A percentile compares a stretch with the other conserved stretches of the same genome.
Evolutionary conservation across 2,797 vertebrate genomes (phyloP).

Genomic region (Leptodactylus fallax): DNA sequence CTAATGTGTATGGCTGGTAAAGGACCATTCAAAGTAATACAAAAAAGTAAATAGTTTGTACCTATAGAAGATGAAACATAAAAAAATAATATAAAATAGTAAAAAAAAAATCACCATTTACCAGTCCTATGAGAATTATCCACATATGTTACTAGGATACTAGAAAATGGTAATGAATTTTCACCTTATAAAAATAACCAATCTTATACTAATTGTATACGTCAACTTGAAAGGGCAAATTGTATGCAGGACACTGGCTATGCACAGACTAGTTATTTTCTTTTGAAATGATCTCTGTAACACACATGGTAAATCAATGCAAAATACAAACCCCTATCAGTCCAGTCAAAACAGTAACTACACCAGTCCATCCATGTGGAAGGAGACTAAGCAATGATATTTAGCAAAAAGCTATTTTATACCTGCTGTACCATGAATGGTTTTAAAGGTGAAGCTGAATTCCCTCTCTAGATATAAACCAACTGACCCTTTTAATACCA

Average conservation of each 20-base stretch:
- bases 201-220: too few relatives aligned
- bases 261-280: background rate
- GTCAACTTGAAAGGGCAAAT: too few relatives aligned
- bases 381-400: background rate
- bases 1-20: too few relatives aligned
- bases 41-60: background rate
- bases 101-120: too few relatives aligned
- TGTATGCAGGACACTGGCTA: background rate
- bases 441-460: background rate
- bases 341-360: background rate
- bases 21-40: background rate
- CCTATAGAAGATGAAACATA: too few relatives aligned
- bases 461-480: background rate
- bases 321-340: background rate
- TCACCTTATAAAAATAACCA: too few relatives aligned
- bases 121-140: too few relatives aligned
- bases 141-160: too few relatives aligned
- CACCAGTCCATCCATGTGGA: background rate
- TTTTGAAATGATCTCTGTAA: background rate
- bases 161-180: too few relatives aligned
- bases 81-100: too few relatives aligned
- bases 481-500: slow-evolving; percentile 4
- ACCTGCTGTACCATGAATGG: background rate
- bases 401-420: slow-evolving; percentile 1
- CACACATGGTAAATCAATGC: background rate